Evolutionary conservation across 2,888 invertebrate species (phyloP).

Genomic region (Nomada goodeniana): DNA sequence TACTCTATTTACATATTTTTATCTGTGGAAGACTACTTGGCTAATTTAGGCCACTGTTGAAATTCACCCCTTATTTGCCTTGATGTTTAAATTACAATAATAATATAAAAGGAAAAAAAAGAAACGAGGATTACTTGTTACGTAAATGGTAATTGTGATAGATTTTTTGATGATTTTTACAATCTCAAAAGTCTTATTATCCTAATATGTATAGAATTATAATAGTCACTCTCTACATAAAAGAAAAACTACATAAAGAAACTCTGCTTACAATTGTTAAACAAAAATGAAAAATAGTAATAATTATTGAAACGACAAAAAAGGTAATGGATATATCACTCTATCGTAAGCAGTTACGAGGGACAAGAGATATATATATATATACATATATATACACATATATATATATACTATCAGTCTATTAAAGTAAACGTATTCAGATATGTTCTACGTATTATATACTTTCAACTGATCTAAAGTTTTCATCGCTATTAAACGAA

Average conservation of each 20-base stretch:
- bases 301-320: slow-evolving; percentile 61
- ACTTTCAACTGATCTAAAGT: slow-evolving; percentile 62
- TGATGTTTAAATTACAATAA: slow-evolving; percentile 84
- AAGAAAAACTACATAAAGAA: slow-evolving; percentile 67
- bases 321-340: slow-evolving; percentile 55
- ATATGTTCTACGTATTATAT: slow-evolving; percentile 64
- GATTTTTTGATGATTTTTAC: slow-evolving; percentile 90
- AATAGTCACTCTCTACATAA: slow-evolving; percentile 84
- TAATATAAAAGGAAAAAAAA: slow-evolving; percentile 75
- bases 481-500: slow-evolving; percentile 62
- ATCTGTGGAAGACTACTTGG: slow-evolving; percentile 84
- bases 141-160: slow-evolving; percentile 87
- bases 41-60: slow-evolving; percentile 84
- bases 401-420: slow-evolving; percentile 41
- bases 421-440: slow-evolving; percentile 50
- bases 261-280: slow-evolving; percentile 75
- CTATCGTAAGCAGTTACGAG: slow-evolving; percentile 53
- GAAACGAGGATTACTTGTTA: slow-evolving; percentile 82
- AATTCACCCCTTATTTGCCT: slow-evolving; percentile 85
- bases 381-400: background rate
- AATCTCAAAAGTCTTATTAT: slow-evolving; percentile 86
- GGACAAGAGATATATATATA: slow-evolving; percentile 34
- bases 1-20: slow-evolving; percentile 85
- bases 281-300: slow-evolving; percentile 41
- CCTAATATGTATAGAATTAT: slow-evolving; percentile 84